Evolutionary conservation across 2,888 invertebrate species (phyloP).

Genomic region (Homarus gammarus): DNA sequence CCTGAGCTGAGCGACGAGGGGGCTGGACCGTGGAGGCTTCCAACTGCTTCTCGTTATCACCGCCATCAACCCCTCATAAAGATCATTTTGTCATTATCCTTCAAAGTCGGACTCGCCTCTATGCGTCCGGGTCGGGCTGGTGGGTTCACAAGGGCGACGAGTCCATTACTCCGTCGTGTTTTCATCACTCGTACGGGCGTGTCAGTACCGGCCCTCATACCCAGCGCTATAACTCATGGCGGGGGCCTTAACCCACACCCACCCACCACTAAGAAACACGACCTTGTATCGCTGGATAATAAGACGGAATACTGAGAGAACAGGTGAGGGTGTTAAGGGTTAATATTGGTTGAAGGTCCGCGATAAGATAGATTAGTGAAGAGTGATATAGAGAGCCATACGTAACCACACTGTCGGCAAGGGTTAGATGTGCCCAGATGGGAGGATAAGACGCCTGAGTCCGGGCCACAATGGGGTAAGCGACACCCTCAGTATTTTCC

Average conservation of each 20-base stretch:
- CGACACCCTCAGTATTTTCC: neutral
- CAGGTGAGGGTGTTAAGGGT: neutral
- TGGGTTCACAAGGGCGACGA: constrained; percentile 6
- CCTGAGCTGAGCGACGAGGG: neutral
- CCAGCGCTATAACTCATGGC: neutral
- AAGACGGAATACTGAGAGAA: neutral
- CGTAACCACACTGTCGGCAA: neutral
- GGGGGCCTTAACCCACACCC: neutral
- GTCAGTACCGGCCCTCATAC: neutral
- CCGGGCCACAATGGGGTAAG: neutral
- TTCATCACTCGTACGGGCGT: neutral
- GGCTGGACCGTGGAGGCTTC: neutral
- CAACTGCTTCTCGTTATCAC: constrained; percentile 37
- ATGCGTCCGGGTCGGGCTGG: constrained; percentile 3
- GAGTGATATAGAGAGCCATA: constrained; percentile 14
- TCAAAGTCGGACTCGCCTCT: constrained; percentile 34
- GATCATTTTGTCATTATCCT: constrained; percentile 36
- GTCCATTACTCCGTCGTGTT: neutral
- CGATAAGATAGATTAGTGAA: neutral
- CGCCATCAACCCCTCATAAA: constrained; percentile 37
- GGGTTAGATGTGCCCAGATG: constrained; percentile 15
- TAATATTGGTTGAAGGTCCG: neutral
- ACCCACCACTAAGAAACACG: neutral
- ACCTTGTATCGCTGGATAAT: neutral
- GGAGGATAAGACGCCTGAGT: neutral